phyloP scores from a whole-genome alignment of 2,888 invertebrate species.

The Exephanes ischioxanthus region DNA sequence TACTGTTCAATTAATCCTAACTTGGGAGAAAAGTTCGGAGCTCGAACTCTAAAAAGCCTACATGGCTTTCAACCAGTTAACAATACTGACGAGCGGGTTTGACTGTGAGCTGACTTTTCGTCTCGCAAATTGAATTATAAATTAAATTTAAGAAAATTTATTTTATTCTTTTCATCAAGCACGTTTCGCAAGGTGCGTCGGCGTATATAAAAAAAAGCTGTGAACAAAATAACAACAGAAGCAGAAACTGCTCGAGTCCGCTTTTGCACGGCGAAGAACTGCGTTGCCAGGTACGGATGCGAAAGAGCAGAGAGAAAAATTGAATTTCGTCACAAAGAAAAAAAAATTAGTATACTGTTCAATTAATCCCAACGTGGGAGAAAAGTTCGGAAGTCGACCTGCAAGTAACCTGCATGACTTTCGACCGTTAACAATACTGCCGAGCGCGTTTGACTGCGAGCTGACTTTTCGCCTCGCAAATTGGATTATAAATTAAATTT shows the following conservation, averaged over 20 bases:
- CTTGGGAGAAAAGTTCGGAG: conserved; percentile 12
- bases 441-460: conserved; percentile 5
- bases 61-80: too few relatives aligned
- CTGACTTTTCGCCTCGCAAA: conserved; percentile 44
- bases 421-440: not conserved
- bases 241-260: not conserved
- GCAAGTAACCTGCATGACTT: not conserved
- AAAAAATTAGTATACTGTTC: conserved; percentile 1
- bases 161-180: conserved; percentile 60
- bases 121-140: conserved; percentile 62
- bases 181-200: conserved; percentile 43
- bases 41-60: not conserved
- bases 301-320: not conserved
- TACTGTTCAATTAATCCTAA: conserved; percentile 26
- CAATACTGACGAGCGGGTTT: not conserved
- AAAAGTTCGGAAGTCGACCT: not conserved
- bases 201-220: conserved; percentile 20
- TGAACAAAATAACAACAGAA: conserved; percentile 28
- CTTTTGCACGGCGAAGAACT: conserved; percentile 4
- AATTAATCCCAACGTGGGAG: conserved; percentile 29
- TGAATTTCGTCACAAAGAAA: not conserved
- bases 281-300: not conserved
- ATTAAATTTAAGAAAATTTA: conserved; percentile 62
- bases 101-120: conserved; percentile 2
- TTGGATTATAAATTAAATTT: conserved; percentile 64